Evolutionary conservation across 2,113 vertebrate species (phyloP), one percentile per base, ranked within the genome.

Genomic region (Junco hyemalis): DNA sequence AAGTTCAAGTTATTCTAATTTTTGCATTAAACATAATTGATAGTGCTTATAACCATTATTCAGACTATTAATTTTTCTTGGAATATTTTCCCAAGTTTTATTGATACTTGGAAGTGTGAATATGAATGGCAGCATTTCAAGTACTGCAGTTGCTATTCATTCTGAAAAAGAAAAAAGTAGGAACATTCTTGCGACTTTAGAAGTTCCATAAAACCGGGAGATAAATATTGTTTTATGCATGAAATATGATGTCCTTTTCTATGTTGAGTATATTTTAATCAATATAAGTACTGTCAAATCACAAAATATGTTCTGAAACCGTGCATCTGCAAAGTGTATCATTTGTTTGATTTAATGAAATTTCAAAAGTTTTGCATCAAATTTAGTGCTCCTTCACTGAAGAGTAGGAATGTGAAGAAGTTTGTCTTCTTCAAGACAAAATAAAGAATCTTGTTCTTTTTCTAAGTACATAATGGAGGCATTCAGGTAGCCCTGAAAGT

Each of bases 281-380:
- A 50, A 59, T 35, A 35, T 61, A 42, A 14, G 11, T 74, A 48
- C 6, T 90, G 23, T 36, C 11, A 95, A 91, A 96, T 88, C 42
- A 95, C 71, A 69, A 83, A 80, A 36, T 24, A 59, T 72, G 65
- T 71, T 95, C 65, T 90, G 57, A 96, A 96, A 96, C 64, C n/a
- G 38, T 79, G 91, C 40, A 60, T 91, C 59, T 87, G 21, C 70
- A 72, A 95, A 95, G 90, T 85, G 60, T 7, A 21, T 81, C 38
- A 53, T 33, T 31, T 80, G 48, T 70, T 40, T 73, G 9, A 73
- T 35, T 60, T 42, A 72, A 50, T n/a, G 35, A 84, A 54, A 5
- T 7, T 19, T 84, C 3, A 0, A 66, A 66, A 35, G 35, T 71
- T n/a, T 92, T 81, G 2, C 6, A 54, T 72, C 28, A 63, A 59